Percentiles rank a stretch among this genome's conserved stretches.
These are phyloP conservation scores for Euura saliciscinereae DNA, from an alignment of 1,140 invertebrate genomes.

Conservation along the genomic window DNA sequence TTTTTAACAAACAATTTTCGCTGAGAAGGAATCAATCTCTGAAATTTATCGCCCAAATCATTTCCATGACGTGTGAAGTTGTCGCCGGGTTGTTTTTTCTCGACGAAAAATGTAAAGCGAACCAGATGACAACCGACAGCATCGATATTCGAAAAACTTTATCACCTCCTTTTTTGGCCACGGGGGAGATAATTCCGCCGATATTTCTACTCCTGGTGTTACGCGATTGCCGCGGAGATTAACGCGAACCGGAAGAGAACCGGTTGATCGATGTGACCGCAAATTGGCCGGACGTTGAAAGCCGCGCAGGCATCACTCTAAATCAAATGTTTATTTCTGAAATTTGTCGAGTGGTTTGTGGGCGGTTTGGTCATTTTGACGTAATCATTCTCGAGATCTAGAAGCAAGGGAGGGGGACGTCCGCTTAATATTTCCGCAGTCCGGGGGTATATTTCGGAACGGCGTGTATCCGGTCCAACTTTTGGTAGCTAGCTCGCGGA, in stretches of 20 bases:
- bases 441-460: constrained; percentile 36
- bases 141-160: too few species aligned
- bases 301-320: neutral
- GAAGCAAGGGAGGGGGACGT: neutral
- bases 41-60: neutral
- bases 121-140: too few species aligned
- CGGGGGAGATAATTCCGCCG: too few species aligned
- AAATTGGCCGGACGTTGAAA: neutral
- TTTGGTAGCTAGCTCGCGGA: constrained; percentile 1
- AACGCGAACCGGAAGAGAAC: neutral
- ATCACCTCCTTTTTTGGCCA: too few species aligned
- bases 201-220: too few species aligned
- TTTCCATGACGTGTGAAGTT: neutral
- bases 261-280: neutral
- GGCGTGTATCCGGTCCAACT: constrained; percentile 37
- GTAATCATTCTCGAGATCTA: constrained; percentile 5
- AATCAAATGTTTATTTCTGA: constrained; percentile 2
- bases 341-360: neutral
- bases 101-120: neutral
- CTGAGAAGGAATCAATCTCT: neutral
- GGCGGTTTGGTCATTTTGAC: neutral
- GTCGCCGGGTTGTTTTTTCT: neutral
- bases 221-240: too few species aligned
- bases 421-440: constrained; percentile 38
- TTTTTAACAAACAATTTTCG: constrained; percentile 10